Evolutionary conservation across 2,797 vertebrate species (phyloP).

Genomic region (Danio aesculapii): DNA sequence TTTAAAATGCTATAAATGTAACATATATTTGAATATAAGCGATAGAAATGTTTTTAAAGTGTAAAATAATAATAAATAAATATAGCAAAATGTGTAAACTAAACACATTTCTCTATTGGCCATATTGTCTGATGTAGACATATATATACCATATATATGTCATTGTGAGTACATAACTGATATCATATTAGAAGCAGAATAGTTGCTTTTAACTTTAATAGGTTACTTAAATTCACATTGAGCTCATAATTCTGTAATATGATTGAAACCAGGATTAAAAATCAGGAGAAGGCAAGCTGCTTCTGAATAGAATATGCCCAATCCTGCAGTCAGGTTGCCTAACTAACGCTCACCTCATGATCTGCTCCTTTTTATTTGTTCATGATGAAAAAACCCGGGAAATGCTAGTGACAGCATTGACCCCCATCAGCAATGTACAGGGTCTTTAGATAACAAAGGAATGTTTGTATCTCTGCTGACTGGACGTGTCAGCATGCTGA

Average conservation of each 20-base stretch:
- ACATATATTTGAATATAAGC: too few relatives aligned
- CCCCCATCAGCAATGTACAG: constrained; percentile 44
- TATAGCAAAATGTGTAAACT: too few relatives aligned
- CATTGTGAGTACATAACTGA: too few relatives aligned
- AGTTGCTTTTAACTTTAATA: background rate
- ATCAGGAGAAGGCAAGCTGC: background rate
- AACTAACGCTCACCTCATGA: background rate
- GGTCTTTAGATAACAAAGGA: constrained; percentile 54
- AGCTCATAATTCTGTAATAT: background rate
- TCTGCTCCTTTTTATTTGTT: background rate
- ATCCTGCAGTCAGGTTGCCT: background rate
- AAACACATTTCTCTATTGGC: too few relatives aligned
- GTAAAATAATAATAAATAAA: too few relatives aligned
- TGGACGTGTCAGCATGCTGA: constrained; percentile 12
- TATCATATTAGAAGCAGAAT: background rate
- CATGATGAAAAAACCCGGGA: background rate
- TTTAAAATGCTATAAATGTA: too few relatives aligned
- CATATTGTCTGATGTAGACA: too few relatives aligned
- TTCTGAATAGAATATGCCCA: background rate
- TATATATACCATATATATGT: too few relatives aligned
- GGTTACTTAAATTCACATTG: background rate
- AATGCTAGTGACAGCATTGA: constrained; percentile 54
- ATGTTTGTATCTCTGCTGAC: constrained; percentile 34
- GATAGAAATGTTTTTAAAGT: too few relatives aligned
- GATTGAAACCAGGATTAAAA: background rate